Base-by-base conservation (phyloP, 2,888 invertebrate species). In the Bugula neritina region DNA sequence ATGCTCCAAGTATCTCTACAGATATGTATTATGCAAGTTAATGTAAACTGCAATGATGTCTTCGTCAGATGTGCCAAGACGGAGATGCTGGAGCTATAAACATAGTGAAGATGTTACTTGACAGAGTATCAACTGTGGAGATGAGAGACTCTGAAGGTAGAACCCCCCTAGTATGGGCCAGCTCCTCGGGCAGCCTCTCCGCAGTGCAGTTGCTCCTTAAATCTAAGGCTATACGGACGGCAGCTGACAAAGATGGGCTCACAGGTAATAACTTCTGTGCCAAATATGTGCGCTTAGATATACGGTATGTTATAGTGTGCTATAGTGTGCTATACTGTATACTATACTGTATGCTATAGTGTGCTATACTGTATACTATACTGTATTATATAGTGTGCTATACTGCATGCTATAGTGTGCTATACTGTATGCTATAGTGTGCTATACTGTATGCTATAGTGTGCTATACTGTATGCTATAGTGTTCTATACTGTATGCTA, bases 221-320 rank as follows among this genome's bases (percentile, higher is more conserved):
- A 63, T 27, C 63, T 63, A 27, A 27, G 17, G 63, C 31, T 31
- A 27, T 31, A 31, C 31, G 10, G 10, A 63, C 2, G 31, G 25
- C 27, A 2, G 17, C 63, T 34, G 63, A 63, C n/a, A 63, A 34
- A 10, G 63, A 63, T 63, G 63, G 63, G 2, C 63, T 63, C 27
- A 63, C 63, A 63, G 63, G 63, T 63, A 23, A 23, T 25, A n/a
- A 23, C 25, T n/a, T n/a, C n/a, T n/a, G n/a, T 34, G 63, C 27
- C n/a, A 63, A 34, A 10, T 27, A 63, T 63, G 63, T 27, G 2
- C 63, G 27, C 27, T 31, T 31, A 63, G 63, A 31, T 63, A 23
- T 10, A 5, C 3, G 55, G 3, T 43, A 43, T 10, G 43, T 43
- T 43, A 43, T 17, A 43, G 5, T 43, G 17, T 43, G 5, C 5